Conservation (phyloP, 2,888 invertebrate genomes). For the Rhabditophanes sp. region DNA sequence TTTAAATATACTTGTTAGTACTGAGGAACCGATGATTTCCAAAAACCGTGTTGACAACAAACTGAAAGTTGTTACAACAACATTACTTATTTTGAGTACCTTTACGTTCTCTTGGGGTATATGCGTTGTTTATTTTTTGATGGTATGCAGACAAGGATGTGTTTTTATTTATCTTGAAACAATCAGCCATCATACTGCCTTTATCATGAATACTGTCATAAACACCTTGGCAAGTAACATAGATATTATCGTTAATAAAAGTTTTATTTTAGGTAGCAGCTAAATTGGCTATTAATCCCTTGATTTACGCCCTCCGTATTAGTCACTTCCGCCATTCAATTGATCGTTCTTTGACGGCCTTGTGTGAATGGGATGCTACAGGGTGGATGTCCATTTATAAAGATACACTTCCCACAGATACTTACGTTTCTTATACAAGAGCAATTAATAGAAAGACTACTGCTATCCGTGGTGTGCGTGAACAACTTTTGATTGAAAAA, state of each 20-base stretch:
- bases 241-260: constrained; percentile 3
- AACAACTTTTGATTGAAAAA: too few relatives aligned
- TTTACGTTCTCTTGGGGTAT: constrained; percentile 38
- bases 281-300: constrained; percentile 37
- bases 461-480: too few relatives aligned
- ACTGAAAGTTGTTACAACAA: constrained; percentile 37
- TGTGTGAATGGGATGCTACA: too few relatives aligned
- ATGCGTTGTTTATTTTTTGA: constrained; percentile 34
- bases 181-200: constrained; percentile 23
- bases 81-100: constrained; percentile 31
- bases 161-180: constrained; percentile 20
- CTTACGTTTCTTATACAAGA: too few relatives aligned
- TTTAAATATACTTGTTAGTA: neutral
- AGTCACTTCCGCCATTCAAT: constrained; percentile 30
- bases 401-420: too few relatives aligned
- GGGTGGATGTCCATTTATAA: too few relatives aligned
- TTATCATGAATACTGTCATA: constrained; percentile 25
- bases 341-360: too few relatives aligned
- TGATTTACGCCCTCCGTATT: constrained; percentile 40
- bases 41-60: constrained; percentile 16
- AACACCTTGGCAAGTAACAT: constrained; percentile 26
- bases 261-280: constrained; percentile 27
- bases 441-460: too few relatives aligned
- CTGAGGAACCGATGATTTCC: too few relatives aligned
- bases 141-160: constrained; percentile 34